Conservation (phyloP, 2,113 vertebrate genomes). For the Mobula birostris region DNA sequence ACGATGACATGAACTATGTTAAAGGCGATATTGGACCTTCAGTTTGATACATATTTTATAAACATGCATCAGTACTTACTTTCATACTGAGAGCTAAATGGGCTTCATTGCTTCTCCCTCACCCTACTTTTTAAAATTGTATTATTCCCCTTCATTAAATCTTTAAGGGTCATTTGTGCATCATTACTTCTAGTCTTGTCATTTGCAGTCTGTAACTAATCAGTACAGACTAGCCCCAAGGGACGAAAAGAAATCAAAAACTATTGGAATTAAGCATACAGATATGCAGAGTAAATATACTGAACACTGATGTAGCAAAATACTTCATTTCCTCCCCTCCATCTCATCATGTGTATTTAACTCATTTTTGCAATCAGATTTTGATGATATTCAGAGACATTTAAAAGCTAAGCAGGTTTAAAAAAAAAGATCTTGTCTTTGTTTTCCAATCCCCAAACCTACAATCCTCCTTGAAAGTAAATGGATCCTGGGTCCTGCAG, state of each 20-base stretch:
- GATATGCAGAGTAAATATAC: neutral
- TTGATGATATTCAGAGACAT: too few relatives aligned
- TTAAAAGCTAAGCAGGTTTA: too few relatives aligned
- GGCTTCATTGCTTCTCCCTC: neutral
- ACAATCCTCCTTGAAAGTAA: too few relatives aligned
- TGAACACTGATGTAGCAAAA: neutral
- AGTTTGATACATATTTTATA: neutral
- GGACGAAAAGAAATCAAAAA: neutral
- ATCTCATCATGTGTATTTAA: too few relatives aligned
- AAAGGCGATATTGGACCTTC: neutral
- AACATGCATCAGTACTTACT: neutral
- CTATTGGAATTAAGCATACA: neutral
- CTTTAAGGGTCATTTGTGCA: neutral
- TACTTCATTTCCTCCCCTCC: too few relatives aligned
- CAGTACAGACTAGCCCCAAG: neutral
- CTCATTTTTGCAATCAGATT: too few relatives aligned
- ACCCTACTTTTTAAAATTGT: neutral
- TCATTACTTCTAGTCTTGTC: neutral
- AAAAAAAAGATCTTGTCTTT: too few relatives aligned
- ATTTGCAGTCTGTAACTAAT: neutral
- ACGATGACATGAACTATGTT: neutral
- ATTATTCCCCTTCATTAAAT: conserved; percentile 7
- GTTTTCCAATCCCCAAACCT: too few relatives aligned
- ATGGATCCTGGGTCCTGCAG: too few relatives aligned
- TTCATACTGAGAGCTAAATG: conserved; percentile 20